These are phyloP conservation scores for Anodontia alba DNA, from an alignment of 2,888 invertebrate genomes.

Conservation along the genomic window DNA sequence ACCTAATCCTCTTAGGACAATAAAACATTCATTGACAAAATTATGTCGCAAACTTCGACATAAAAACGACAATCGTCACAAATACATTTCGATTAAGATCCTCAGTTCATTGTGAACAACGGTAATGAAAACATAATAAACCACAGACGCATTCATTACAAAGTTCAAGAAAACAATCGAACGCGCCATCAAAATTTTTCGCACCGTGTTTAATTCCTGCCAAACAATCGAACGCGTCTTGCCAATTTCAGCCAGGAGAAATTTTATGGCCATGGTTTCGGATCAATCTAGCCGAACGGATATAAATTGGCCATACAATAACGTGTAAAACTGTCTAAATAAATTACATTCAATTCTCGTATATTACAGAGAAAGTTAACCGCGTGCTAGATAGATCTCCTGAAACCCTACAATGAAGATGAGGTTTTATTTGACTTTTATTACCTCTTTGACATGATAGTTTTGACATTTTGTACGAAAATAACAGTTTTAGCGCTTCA, in stretches of 20 bases:
- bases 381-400: neutral
- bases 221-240: conserved; percentile 17
- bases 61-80: conserved; percentile 16
- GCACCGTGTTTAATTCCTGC: conserved; percentile 9
- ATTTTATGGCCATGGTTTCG: conserved; percentile 9
- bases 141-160: conserved; percentile 6
- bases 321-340: conserved; percentile 15
- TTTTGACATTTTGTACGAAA: conserved; percentile 14
- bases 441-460: conserved; percentile 10
- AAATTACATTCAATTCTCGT: conserved; percentile 4
- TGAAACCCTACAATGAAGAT: neutral
- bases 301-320: conserved; percentile 18
- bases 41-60: conserved; percentile 8
- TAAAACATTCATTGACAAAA: conserved; percentile 15
- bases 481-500: conserved; percentile 14
- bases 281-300: neutral
- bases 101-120: neutral
- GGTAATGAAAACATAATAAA: conserved; percentile 3
- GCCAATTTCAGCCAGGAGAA: conserved; percentile 12
- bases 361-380: conserved; percentile 6
- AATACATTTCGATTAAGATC: conserved; percentile 5
- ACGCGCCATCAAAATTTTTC: neutral
- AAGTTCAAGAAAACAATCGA: conserved; percentile 15
- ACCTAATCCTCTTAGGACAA: neutral
- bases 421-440: conserved; percentile 4